These are phyloP conservation scores for Mormyrus hasselquistii DNA, from an alignment of 2,797 vertebrate species.

Conservation along the genomic window DNA sequence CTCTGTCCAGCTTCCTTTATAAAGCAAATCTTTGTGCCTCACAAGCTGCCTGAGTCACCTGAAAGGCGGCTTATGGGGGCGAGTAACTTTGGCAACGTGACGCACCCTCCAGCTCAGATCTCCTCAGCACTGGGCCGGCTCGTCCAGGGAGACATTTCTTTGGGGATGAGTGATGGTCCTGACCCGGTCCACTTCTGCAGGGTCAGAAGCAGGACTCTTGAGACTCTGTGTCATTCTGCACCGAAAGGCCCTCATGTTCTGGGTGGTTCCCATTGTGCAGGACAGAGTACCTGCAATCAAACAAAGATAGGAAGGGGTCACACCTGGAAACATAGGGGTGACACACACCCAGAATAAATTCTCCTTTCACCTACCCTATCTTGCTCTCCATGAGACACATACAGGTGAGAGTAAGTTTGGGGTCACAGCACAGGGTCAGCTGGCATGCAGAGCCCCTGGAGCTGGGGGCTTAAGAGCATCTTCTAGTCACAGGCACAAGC, in stretches of 20 bases:
- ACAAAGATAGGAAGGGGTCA: not conserved
- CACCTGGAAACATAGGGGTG: not conserved
- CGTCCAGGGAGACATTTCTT: not conserved
- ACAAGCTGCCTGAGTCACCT: constrained; percentile 3
- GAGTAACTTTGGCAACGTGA: constrained; percentile 63
- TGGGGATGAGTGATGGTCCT: not conserved
- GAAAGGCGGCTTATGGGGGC: constrained; percentile 35
- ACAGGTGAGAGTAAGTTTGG: not conserved
- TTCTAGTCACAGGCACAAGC: not conserved
- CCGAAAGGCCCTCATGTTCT: constrained; percentile 74
- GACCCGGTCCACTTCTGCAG: not conserved
- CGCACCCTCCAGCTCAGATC: constrained; percentile 37
- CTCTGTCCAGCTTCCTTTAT: constrained; percentile 20
- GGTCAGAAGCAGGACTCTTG: constrained; percentile 86
- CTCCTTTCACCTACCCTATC: not conserved
- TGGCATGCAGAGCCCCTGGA: not conserved
- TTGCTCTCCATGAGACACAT: not conserved
- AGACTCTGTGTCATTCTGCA: constrained; percentile 75
- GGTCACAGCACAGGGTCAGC: not conserved
- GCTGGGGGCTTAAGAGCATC: not conserved
- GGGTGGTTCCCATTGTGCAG: constrained; percentile 76
- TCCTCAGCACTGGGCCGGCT: constrained; percentile 10
- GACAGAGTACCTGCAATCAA: constrained; percentile 73
- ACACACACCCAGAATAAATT: not conserved
- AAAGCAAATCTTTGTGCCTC: not conserved